phyloP scores from a whole-genome alignment of 2,797 vertebrate genomes.

The Enteromius fasciolatus region DNA sequence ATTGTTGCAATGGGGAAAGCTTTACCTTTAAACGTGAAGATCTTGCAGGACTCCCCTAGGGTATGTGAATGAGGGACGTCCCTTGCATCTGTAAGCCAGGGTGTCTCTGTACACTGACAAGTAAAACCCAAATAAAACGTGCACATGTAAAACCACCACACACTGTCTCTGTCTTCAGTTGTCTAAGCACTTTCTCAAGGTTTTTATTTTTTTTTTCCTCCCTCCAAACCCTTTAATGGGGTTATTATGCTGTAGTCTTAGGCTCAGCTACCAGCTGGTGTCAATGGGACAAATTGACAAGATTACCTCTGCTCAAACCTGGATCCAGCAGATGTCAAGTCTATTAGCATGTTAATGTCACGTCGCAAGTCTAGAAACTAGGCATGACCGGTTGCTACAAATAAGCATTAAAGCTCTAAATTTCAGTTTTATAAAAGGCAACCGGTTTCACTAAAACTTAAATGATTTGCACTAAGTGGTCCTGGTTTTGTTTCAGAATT shows the following conservation, averaged over 20 bases:
- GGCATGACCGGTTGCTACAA: background rate
- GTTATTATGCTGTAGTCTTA: background rate
- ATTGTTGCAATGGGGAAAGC: conserved; percentile 75
- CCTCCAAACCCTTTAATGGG: background rate
- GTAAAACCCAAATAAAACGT: conserved; percentile 91
- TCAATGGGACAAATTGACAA: background rate
- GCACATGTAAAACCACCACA: conserved; percentile 85
- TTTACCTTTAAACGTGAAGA: conserved; percentile 75
- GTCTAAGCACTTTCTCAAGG: background rate
- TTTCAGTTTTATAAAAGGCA: background rate
- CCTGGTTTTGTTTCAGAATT: too few species aligned
- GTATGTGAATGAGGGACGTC: conserved; percentile 72
- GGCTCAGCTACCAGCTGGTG: background rate
- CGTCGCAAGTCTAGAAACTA: background rate
- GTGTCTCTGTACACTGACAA: conserved; percentile 83
- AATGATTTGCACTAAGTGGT: background rate
- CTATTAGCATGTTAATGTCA: background rate
- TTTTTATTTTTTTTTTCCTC: background rate
- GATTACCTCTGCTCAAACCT: background rate
- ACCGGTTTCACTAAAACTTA: background rate
- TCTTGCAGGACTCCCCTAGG: conserved; percentile 59
- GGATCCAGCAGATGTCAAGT: background rate
- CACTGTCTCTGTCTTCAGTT: background rate
- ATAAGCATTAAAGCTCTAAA: too few species aligned
- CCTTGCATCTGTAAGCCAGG: conserved; percentile 48